Base-by-base conservation (phyloP, 2,113 vertebrate genomes). In the Heterotilapia buettikoferi region DNA sequence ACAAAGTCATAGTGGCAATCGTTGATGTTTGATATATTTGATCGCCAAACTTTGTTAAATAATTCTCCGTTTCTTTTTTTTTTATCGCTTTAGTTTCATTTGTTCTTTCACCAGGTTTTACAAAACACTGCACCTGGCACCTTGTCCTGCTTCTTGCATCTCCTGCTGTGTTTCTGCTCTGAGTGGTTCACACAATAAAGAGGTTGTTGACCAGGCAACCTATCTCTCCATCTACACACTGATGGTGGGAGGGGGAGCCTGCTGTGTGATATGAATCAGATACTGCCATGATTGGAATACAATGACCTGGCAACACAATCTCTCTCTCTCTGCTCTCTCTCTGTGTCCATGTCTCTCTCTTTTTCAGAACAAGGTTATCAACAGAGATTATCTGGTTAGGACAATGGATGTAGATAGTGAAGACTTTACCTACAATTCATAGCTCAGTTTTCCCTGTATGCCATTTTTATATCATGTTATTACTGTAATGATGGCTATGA, bases 181-280 rank as follows among this genome's bases (percentile, higher is more conserved):
- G 18, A 88, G 38, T 7, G 26, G 73, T 81, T 84, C 78, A 84
- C 36, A 68, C 54, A 68, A 90, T 59, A 82, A 84, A 87, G 71
- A 88, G 81, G 71, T 82, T 90, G 86, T 89, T 87, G 91, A 93
- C 91, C 88, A 84, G 89, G 86, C 84, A 47, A 76, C 80, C 24
- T 83, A 90, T 89, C 89, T 85, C n/a, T 10, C 84, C 59, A 88
- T 92, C 82, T 90, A 66, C 63, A 85, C 84, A 63, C 26, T 82
- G 80, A 76, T 50, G 68, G 88, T 52, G 66, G 63, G 81, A 73
- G 57, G 57, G 36, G 45, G 54, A 19, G 21, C 84, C 84, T 82
- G 84, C 88, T 88, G 89, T 88, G 89, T 38, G 94, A 94, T 95
- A 89, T 85, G 82, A 93, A 93, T 95, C 92, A 86, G 93, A 90